Evolutionary conservation across 2,113 vertebrate species (phyloP).

Genomic region (Mormoops blainvillei): DNA sequence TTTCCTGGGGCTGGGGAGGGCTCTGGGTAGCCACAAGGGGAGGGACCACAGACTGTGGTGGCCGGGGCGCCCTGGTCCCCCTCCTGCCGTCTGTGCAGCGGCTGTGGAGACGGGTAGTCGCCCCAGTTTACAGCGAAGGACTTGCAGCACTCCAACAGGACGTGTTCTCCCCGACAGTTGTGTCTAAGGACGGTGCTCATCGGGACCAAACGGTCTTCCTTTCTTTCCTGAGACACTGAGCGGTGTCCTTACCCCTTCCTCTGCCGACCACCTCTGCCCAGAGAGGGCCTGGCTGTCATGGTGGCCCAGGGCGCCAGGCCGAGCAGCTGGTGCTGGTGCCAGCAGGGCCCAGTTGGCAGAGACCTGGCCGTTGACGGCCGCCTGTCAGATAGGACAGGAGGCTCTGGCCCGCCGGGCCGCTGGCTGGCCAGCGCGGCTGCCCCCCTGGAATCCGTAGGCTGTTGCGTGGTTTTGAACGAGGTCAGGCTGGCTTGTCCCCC

Average conservation of each 20-base stretch:
- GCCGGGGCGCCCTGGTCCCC: accelerated
- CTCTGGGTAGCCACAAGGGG: no score
- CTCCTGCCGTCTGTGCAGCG: no score
- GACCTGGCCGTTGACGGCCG: accelerated
- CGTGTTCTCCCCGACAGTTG: accelerated
- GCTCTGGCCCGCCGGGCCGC: not conserved
- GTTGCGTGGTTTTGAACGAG: accelerated
- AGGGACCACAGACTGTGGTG: no score
- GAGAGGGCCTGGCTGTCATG: not conserved
- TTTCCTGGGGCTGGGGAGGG: no score
- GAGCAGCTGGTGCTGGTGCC: not conserved
- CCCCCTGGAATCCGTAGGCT: no score
- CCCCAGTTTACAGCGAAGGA: accelerated
- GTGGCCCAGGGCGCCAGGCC: accelerated
- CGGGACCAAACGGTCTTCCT: not conserved
- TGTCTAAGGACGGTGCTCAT: accelerated
- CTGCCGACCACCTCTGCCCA: not conserved
- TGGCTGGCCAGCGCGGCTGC: not conserved
- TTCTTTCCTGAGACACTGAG: not conserved
- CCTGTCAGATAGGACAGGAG: accelerated
- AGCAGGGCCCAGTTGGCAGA: not conserved
- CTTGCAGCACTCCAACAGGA: not conserved
- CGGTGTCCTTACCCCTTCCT: no score
- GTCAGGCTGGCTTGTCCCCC: not conserved
- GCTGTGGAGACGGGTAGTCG: not conserved